Evolutionary conservation across 1,140 invertebrate species (phyloP).

Genomic region (Halotydeus destructor): DNA sequence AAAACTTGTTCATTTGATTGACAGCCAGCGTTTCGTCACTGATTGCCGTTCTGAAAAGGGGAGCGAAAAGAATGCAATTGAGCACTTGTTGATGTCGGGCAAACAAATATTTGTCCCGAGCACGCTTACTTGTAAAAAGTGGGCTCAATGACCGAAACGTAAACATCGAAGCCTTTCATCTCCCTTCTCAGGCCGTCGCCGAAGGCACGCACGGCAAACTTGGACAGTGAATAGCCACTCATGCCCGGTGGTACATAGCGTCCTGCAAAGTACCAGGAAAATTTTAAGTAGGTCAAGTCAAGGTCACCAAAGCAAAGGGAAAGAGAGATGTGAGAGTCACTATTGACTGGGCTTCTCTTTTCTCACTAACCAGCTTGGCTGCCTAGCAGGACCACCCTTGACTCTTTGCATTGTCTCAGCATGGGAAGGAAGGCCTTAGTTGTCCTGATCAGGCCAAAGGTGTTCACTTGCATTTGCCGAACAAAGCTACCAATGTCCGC

Average conservation of each 20-base stretch:
- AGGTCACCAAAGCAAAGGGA: too few species aligned
- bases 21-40: not conserved
- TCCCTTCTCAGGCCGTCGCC: conserved; percentile 12
- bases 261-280: conserved; percentile 11
- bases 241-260: conserved; percentile 6
- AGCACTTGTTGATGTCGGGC: too few species aligned
- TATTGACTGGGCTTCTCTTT: conserved; percentile 8
- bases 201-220: conserved; percentile 11
- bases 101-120: too few species aligned
- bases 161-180: conserved; percentile 20
- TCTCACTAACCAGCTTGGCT: conserved; percentile 29
- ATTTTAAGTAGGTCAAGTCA: conserved; percentile 15
- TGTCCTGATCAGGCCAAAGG: conserved; percentile 11
- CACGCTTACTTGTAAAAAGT: conserved; percentile 3
- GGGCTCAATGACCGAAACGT: conserved; percentile 1
- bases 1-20: conserved; percentile 11
- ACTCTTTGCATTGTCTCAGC: conserved; percentile 13
- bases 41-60: too few species aligned
- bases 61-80: too few species aligned
- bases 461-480: conserved; percentile 13
- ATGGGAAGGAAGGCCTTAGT: conserved; percentile 13
- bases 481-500: conserved; percentile 7
- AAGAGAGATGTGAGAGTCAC: not conserved
- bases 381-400: conserved; percentile 30
- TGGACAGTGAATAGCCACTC: conserved; percentile 13